These are phyloP conservation scores for Rhabdornis inornatus DNA, from an alignment of 2,113 vertebrate genomes.

Conservation along the genomic window DNA sequence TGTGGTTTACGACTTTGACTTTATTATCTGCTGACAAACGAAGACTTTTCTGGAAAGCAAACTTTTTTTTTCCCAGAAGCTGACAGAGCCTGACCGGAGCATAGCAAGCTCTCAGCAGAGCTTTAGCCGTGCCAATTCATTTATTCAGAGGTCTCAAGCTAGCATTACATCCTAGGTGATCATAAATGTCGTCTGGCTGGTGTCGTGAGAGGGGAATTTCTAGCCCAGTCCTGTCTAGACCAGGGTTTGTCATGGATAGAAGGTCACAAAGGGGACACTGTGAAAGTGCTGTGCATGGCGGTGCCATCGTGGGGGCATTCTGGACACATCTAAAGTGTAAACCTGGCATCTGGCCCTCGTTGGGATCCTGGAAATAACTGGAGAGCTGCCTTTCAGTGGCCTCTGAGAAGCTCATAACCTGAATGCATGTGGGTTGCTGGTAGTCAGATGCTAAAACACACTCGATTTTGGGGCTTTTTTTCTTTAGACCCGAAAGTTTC, in stretches of 20 bases:
- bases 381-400: constrained; percentile 8
- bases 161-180: constrained; percentile 47
- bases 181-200: constrained; percentile 49
- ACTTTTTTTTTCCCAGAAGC: constrained; percentile 28
- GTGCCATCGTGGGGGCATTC: not conserved
- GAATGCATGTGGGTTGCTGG: constrained; percentile 16
- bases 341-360: not conserved
- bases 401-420: constrained; percentile 21
- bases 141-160: constrained; percentile 18
- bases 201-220: constrained; percentile 39
- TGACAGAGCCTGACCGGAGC: not conserved
- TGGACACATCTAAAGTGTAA: not conserved
- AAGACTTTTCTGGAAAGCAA: constrained; percentile 53
- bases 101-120: not conserved
- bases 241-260: constrained; percentile 28
- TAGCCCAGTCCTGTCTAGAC: constrained; percentile 57
- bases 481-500: constrained; percentile 41
- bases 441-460: constrained; percentile 1
- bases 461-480: not conserved
- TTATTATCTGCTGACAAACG: constrained; percentile 57
- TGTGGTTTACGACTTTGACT: constrained; percentile 8
- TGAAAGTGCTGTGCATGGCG: not conserved
- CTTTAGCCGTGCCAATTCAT: not conserved
- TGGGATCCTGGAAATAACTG: constrained; percentile 47
- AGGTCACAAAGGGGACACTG: constrained; percentile 2